These are phyloP conservation scores for Sylvicola cinctus DNA, from an alignment of 2,888 invertebrate genomes.

Conservation along the genomic window DNA sequence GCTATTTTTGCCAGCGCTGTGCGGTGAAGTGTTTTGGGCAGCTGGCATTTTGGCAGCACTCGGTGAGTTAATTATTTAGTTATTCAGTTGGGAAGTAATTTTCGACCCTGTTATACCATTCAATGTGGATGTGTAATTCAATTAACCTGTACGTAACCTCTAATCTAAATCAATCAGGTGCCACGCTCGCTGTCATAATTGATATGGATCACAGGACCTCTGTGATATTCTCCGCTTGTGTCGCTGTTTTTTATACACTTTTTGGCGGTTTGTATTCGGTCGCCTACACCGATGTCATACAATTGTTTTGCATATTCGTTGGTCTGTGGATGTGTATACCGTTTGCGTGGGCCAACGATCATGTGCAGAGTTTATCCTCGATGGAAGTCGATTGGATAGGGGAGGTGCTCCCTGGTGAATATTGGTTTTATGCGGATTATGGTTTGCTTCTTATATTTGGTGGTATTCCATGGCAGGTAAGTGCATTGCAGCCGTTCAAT, in stretches of 20 bases:
- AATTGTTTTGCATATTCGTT: constrained; percentile 92
- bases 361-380: constrained; percentile 60
- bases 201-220: constrained; percentile 86
- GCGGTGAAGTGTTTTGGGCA: constrained; percentile 98
- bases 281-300: constrained; percentile 96
- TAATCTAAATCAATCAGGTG: constrained; percentile 35
- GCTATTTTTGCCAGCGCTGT: constrained; percentile 85
- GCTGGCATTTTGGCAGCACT: constrained; percentile 93
- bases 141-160: too few species aligned
- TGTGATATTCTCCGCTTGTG: constrained; percentile 85
- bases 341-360: constrained; percentile 76
- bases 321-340: constrained; percentile 98
- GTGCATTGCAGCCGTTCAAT: constrained; percentile 7
- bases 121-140: not conserved
- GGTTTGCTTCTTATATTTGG: constrained; percentile 80
- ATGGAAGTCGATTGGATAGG: constrained; percentile 87
- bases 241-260: constrained; percentile 93
- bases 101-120: too few species aligned
- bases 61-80: constrained; percentile 30
- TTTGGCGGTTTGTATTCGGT: constrained; percentile 96
- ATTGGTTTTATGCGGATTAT: constrained; percentile 72
- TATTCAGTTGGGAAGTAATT: too few species aligned
- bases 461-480: constrained; percentile 91
- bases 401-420: constrained; percentile 42
- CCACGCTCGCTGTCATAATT: constrained; percentile 90